Evolutionary conservation across 2,113 vertebrate species (phyloP).

Genomic region (Ancistrus triradiatus): DNA sequence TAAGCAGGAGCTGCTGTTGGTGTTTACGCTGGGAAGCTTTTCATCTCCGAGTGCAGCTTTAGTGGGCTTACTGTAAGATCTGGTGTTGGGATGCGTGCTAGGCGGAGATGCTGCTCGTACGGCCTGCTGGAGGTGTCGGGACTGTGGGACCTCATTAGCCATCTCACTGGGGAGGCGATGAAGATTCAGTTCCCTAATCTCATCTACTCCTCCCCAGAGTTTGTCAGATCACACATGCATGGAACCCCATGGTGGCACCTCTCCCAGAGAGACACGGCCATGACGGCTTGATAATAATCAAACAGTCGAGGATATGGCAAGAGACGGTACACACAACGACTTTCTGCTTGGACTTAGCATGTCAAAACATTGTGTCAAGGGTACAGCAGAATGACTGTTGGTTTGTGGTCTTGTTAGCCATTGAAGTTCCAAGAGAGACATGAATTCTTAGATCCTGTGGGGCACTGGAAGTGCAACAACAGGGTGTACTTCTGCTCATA

Average conservation of each 20-base stretch:
- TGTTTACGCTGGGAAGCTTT: constrained; percentile 43
- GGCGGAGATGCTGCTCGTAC: constrained; percentile 29
- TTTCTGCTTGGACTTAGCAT: background rate
- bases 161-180: constrained; percentile 41
- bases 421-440: background rate
- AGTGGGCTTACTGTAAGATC: constrained; percentile 47
- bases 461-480: background rate
- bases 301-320: background rate
- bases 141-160: constrained; percentile 47
- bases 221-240: constrained; percentile 46
- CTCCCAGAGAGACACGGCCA: constrained; percentile 14
- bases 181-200: constrained; percentile 39
- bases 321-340: too few species aligned
- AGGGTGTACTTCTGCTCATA: too few species aligned
- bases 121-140: constrained; percentile 38
- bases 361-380: background rate
- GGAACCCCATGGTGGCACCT: constrained; percentile 25
- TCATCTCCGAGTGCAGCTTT: constrained; percentile 46
- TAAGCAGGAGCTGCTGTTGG: constrained; percentile 40
- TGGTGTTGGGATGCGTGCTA: constrained; percentile 35
- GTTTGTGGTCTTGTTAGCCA: background rate
- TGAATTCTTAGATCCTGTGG: background rate
- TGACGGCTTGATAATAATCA: background rate
- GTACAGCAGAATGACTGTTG: background rate
- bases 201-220: constrained; percentile 43